phyloP scores from a whole-genome alignment of 2,797 vertebrate genomes.

The Sebastes minor region DNA sequence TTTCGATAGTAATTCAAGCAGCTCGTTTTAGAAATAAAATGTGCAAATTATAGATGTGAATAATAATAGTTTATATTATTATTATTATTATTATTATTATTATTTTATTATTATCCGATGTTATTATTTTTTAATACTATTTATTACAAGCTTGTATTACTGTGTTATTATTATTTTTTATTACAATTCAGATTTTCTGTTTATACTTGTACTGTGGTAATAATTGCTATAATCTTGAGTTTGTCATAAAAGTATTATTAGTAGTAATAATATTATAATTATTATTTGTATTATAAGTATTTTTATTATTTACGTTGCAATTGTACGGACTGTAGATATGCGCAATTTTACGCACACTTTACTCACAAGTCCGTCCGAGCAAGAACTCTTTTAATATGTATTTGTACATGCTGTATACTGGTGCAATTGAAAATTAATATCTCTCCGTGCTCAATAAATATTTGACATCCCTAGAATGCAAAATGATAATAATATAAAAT shows the following conservation, averaged over 20 bases:
- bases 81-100: background rate
- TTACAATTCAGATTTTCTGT: background rate
- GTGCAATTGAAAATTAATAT: background rate
- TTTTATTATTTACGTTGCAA: background rate
- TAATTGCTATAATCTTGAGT: background rate
- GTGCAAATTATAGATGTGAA: background rate
- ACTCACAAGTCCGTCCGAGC: background rate
- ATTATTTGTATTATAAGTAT: background rate
- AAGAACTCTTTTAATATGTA: background rate
- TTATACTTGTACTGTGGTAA: background rate
- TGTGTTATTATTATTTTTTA: background rate
- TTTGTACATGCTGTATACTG: background rate
- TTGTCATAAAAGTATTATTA: background rate
- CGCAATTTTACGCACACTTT: conserved; percentile 7
- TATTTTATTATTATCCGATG: background rate
- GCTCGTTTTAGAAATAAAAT: background rate
- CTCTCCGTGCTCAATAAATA: background rate
- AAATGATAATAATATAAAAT: background rate
- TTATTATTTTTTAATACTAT: background rate
- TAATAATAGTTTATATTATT: background rate
- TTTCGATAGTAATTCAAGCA: background rate
- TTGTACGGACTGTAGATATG: background rate
- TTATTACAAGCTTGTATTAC: background rate
- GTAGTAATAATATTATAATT: background rate
- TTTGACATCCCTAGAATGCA: background rate